Evolutionary conservation across 2,888 invertebrate species (phyloP), one percentile per base, ranked within the genome.

Genomic region (Mycalesis mineus): DNA sequence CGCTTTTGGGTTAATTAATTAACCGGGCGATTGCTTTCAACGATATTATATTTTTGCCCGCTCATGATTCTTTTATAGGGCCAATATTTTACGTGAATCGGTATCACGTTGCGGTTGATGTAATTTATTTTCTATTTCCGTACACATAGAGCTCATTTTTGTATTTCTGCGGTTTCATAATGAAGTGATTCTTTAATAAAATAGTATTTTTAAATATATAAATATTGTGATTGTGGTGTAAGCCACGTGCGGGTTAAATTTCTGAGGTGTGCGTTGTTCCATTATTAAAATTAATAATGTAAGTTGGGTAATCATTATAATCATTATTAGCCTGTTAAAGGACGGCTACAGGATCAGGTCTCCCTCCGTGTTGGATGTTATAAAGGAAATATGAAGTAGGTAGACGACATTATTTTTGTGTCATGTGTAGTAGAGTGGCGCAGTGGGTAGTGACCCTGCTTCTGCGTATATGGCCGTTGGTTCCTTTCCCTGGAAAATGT

Each of bases 1-100:
- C 63, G 59, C 56, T 62, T 60, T 51, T 36, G 58, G 60, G 62
- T 67, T 66, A 66, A 68, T 68, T 67, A 67, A 68, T 68, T 66
- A 68, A 67, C 60, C 55, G 58, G 57, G 48, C 62, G 58, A 63
- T 63, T 65, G 65, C 65, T 64, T 63, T 60, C 53, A 63, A 44
- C 52, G 58, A 57, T 61, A 64, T 65, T 61, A 63, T 63, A 60
- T 62, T 65, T 61, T 63, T 62, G 60, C 39, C 33, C 40, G 47
- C 50, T 58, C 61, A 58, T 58, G 49, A 58, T 62, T 57, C 57
- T 61, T 63, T 60, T 63, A 61, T 61, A 48, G 47, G 45, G 47
- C 37, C 48, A 58, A 62, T 50, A 55, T 55, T 62, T 62, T 49
- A 50, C 48, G 45, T 49, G 53, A 47, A 42, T 28, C 29, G 36